phyloP scores from a whole-genome alignment of 2,888 invertebrate species.

The Lathronympha strigana region DNA sequence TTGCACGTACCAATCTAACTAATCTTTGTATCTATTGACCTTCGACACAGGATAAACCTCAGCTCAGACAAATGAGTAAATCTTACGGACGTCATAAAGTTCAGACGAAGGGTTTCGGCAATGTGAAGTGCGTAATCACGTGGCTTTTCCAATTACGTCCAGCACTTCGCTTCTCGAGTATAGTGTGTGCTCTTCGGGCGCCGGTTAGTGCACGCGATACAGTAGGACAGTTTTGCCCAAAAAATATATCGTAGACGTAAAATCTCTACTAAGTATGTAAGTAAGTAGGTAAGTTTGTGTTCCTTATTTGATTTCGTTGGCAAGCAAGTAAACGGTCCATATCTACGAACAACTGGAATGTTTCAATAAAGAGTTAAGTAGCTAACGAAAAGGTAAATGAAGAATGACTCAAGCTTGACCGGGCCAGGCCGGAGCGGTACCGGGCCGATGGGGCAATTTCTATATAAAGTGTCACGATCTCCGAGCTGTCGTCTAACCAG shows the following conservation, averaged over 20 bases:
- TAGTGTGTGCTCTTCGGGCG: slow-evolving; percentile 23
- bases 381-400: too few species aligned
- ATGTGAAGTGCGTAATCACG: slow-evolving; percentile 39
- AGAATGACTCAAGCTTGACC: too few species aligned
- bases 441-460: too few species aligned
- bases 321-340: too few species aligned
- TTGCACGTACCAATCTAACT: neutral
- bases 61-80: slow-evolving; percentile 9
- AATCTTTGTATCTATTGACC: neutral
- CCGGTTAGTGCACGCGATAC: slow-evolving; percentile 6
- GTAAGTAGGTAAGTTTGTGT: neutral
- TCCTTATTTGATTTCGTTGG: neutral
- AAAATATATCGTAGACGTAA: neutral
- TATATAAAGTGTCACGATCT: too few species aligned
- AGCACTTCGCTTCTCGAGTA: slow-evolving; percentile 39
- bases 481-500: too few species aligned
- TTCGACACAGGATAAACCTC: neutral
- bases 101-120: slow-evolving; percentile 37
- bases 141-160: slow-evolving; percentile 42
- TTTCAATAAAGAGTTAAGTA: too few species aligned
- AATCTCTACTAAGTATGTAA: neutral
- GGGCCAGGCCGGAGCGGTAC: too few species aligned
- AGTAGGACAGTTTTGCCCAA: slow-evolving; percentile 2
- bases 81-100: slow-evolving; percentile 33
- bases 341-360: too few species aligned